Evolutionary conservation across 2,888 invertebrate species (phyloP), one percentile per base, ranked within the genome.

Genomic region (Aporophyla nigra): DNA sequence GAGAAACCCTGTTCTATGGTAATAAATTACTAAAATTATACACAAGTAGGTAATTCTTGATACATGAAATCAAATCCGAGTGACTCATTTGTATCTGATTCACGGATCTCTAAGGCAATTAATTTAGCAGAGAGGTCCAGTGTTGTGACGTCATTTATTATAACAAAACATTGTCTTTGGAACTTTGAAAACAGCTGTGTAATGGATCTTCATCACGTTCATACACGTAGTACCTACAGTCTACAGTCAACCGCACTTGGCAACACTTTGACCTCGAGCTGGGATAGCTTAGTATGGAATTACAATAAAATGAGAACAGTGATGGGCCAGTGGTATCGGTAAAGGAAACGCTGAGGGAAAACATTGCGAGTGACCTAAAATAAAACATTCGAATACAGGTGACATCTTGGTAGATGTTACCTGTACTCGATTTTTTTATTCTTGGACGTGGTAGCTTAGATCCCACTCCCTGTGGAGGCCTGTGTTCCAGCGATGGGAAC

Each of bases 41-140:
- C 0, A 27, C 7, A 54, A 75, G 49, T 54, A 65, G 66, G 58
- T 74, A 74, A 53, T 24, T 40, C 51, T 51, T 59, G 49, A 79
- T 67, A 67, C 63, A 33, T 70, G 27, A 71, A 54, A 74, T 63
- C 51, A 56, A 56, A 56, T 54, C 51, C 24, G 33, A 33, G 5
- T 84, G 84, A 86, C 53, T 81, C 81, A 81, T n/a, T 33, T 40
- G 51, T 1, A 21, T 27, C 54, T 86, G 87, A 86, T 54, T 86
- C 87, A 86, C 62, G 40, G 59, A 58, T 72, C 70, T 67, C 58
- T 67, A 40, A 46, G 56, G 51, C 46, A 71, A 86, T 79, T 72
- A 72, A 62, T 76, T 76, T 71, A 10, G n/a, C 77, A 75, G 72
- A 65, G n/a, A 56, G 40, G 59, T 58, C 58, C 71, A 51, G 56